A percentile compares a stretch with the other conserved stretches of the same genome.
Conservation (phyloP, 2,113 vertebrate genomes). For the Amazona guildingii region DNA sequence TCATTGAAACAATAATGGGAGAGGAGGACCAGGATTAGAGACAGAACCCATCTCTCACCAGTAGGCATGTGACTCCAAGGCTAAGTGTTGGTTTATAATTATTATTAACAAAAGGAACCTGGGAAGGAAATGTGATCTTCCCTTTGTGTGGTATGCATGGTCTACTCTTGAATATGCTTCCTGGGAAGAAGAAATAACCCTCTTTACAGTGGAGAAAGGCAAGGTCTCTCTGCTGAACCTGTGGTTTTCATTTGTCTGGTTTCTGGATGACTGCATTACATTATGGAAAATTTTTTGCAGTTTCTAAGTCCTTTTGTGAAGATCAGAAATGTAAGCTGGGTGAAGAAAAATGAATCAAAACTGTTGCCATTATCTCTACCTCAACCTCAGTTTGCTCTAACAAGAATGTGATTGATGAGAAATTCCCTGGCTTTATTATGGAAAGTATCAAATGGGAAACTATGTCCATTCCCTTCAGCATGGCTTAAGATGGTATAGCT, state of each 20-base stretch:
- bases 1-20: slow-evolving; percentile 65
- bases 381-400: neutral
- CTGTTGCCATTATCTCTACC: neutral
- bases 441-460: slow-evolving; percentile 24
- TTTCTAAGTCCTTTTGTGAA: neutral
- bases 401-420: slow-evolving; percentile 11
- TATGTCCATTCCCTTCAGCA: slow-evolving; percentile 2
- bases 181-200: slow-evolving; percentile 21
- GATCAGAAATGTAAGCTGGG: neutral
- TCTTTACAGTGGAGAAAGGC: neutral
- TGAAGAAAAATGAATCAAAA: slow-evolving; percentile 17
- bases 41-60: slow-evolving; percentile 44
- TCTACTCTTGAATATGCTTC: slow-evolving; percentile 6
- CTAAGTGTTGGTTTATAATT: slow-evolving; percentile 51
- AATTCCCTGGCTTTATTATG: slow-evolving; percentile 20
- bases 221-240: neutral
- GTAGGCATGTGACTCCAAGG: slow-evolving; percentile 26
- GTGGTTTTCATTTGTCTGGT: slow-evolving; percentile 1
- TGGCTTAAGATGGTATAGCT: neutral
- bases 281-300: slow-evolving; percentile 16
- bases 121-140: slow-evolving; percentile 58
- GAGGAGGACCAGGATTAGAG: slow-evolving; percentile 50
- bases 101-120: slow-evolving; percentile 38
- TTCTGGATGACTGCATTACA: neutral
- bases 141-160: neutral